Conservation (phyloP, 2,797 vertebrate genomes). For the Alcedo atthis region DNA sequence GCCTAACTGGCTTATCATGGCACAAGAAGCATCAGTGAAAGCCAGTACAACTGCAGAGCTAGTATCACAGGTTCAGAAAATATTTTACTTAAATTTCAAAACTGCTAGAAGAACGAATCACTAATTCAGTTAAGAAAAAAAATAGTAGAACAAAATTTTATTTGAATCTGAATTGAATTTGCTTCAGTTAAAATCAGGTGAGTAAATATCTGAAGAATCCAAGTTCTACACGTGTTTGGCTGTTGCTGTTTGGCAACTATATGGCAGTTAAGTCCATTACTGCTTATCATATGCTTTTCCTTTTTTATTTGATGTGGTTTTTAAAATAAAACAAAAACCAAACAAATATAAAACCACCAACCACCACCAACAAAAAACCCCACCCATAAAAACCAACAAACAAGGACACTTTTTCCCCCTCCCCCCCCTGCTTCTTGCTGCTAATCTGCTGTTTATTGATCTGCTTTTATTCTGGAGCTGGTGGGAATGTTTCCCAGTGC, state of each 20-base stretch:
- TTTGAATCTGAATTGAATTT: not conserved
- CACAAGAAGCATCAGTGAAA: not conserved
- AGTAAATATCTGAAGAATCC: not conserved
- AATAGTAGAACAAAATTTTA: not conserved
- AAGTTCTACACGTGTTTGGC: not conserved
- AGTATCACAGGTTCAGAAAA: not conserved
- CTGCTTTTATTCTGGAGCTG: not conserved
- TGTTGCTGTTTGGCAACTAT: not conserved
- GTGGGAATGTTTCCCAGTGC: not conserved
- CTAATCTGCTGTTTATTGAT: not conserved
- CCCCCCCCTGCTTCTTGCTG: not conserved
- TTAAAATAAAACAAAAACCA: not conserved
- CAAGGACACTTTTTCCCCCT: not conserved
- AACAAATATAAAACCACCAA: not conserved
- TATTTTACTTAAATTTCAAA: not conserved
- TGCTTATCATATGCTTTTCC: not conserved
- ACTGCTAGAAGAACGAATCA: not conserved
- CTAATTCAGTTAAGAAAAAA: not conserved
- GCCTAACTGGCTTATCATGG: not conserved
- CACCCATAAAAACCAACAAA: not conserved
- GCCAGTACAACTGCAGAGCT: not conserved
- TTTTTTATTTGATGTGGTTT: not conserved
- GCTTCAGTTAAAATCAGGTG: not conserved
- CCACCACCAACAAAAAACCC: too few species aligned
- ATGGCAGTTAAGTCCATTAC: not conserved